Evolutionary conservation across 2,797 vertebrate species (phyloP), one percentile per base, ranked within the genome.

Genomic region (Sebastes matsubarae): DNA sequence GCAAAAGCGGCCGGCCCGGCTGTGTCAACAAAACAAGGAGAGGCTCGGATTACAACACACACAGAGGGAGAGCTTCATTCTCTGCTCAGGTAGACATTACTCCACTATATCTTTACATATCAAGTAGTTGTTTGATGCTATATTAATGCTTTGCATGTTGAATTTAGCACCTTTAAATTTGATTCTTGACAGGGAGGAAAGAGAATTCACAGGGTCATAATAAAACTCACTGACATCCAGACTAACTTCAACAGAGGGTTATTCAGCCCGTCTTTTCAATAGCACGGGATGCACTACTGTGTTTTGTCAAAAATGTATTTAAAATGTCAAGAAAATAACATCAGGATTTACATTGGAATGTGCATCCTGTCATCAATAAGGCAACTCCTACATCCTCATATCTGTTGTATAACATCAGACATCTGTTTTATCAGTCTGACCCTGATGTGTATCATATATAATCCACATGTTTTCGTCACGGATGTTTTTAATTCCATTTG

Each of bases 401-500:
- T 69, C 24, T 54, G 5, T 36, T 29, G 10, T 9, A 46, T 10
- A 11, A 38, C 71, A 61, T 30, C 57, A 14, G 9, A 59, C n/a
- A 69, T 24, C 38, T 32, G 36, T 52, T 67, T 25, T 3, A 22
- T 71, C 27, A 30, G 2, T 63, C 59, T 57, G 8, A 18, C 27
- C 7, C 22, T 12, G 8, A 10, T 46, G 11, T 46, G 34, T 22
- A 11, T 46, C n/a, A 32, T 25, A 54, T 4, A 12, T 16, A 79
- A 27, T 46, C 8, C 29, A 20, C 6, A n/a, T 42, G 0, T 25
- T n/a, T 46, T 32, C 1, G 46, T 4, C 12, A 1, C 0, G 16
- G 12, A 4, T 67, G 5, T n/a, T 80, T 71, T 65, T 50, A 34
- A 68, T 68, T 69, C 63, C 2, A n/a, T 18, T 65, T 34, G 27